phyloP scores from a whole-genome alignment of 2,113 vertebrate genomes.

The Halichoerus grypus region DNA sequence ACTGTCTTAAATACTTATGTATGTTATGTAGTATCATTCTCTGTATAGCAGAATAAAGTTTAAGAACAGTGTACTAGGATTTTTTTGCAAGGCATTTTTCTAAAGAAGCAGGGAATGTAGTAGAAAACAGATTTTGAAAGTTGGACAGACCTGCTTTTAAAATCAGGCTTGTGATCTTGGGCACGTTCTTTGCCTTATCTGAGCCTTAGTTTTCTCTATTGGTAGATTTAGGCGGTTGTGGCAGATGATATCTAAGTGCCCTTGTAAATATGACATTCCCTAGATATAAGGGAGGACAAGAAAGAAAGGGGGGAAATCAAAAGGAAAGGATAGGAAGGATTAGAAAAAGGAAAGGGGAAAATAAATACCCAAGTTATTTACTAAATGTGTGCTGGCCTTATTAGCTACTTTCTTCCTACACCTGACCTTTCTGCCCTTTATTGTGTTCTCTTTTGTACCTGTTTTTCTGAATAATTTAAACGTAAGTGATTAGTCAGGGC shows the following conservation, averaged over 20 bases:
- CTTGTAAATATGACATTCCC: not conserved
- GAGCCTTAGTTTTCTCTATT: not conserved
- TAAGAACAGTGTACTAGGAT: not conserved
- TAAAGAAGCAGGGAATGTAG: not conserved
- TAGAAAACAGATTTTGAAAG: not conserved
- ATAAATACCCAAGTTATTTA: not conserved
- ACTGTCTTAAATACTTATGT: not conserved
- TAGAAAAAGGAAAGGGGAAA: not conserved
- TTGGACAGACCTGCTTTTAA: not conserved
- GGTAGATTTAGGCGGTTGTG: not conserved
- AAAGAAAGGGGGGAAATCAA: not conserved
- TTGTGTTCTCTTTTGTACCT: not conserved
- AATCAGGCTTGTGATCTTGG: slow-evolving; percentile 1
- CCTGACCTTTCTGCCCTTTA: not conserved
- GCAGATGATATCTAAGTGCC: not conserved
- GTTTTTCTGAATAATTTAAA: not conserved
- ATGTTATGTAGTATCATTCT: not conserved
- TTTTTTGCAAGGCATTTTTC: slow-evolving; percentile 12
- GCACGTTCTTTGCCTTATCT: slow-evolving; percentile 14
- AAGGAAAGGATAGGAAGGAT: not conserved
- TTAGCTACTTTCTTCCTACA: not conserved
- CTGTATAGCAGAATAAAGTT: not conserved
- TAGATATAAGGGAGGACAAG: not conserved
- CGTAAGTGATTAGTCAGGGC: not conserved
- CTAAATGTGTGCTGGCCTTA: not conserved